phyloP scores from a whole-genome alignment of 2,797 vertebrate genomes.

The Anniella stebbinsi region DNA sequence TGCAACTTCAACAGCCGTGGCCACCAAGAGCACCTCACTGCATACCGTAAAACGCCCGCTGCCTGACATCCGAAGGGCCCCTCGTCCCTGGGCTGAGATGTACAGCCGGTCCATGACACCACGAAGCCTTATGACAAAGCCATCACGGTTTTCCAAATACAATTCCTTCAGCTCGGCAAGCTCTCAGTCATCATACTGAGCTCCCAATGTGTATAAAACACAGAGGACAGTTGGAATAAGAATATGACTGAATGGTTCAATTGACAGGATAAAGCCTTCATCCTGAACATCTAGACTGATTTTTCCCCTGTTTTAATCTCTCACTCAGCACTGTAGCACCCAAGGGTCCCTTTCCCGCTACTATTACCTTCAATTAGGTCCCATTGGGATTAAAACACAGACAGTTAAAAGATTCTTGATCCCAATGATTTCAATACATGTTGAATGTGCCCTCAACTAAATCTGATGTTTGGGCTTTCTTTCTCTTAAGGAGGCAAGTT shows the following conservation, averaged over 20 bases:
- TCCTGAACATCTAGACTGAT: not conserved
- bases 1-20: not conserved
- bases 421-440: not conserved
- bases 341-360: not conserved
- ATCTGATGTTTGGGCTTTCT: not conserved
- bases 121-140: not conserved
- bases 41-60: not conserved
- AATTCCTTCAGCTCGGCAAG: not conserved
- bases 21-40: not conserved
- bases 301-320: no score
- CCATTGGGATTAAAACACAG: not conserved
- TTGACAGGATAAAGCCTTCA: not conserved
- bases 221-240: not conserved
- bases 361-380: not conserved
- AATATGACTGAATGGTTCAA: not conserved
- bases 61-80: conserved; percentile 4
- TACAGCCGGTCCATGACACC: conserved; percentile 25
- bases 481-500: not conserved
- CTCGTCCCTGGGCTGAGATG: conserved; percentile 36
- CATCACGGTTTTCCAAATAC: not conserved
- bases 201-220: not conserved
- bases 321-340: not conserved
- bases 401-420: not conserved
- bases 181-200: not conserved
- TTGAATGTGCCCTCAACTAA: not conserved